A percentile compares a stretch with the other conserved stretches of the same genome.
phyloP scores from a whole-genome alignment of 2,888 invertebrate genomes.

The Aplocera efformata region DNA sequence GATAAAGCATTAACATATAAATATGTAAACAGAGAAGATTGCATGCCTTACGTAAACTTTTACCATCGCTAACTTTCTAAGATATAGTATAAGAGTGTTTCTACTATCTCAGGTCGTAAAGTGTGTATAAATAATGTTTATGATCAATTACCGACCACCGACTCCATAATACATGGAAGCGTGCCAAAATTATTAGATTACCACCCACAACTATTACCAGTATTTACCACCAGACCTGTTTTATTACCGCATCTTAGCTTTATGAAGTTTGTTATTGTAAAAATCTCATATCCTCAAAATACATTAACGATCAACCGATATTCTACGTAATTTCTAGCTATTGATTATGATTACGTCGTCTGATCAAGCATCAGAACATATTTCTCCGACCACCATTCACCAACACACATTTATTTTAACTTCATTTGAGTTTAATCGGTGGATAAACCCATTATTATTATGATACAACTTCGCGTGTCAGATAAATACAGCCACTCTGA shows the following conservation, averaged over 20 bases:
- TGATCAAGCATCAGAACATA: conserved; percentile 3
- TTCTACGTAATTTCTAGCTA: conserved; percentile 7
- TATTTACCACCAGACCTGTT: conserved; percentile 17
- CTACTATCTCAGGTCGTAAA: conserved; percentile 25
- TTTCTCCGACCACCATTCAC: neutral
- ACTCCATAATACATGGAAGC: conserved; percentile 35
- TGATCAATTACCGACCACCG: conserved; percentile 35
- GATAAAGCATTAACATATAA: neutral
- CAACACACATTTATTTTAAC: neutral
- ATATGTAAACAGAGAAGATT: conserved; percentile 5
- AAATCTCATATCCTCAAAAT: conserved; percentile 9
- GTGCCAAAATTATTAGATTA: conserved; percentile 31
- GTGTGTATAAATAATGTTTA: conserved; percentile 31
- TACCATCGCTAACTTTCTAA: conserved; percentile 24
- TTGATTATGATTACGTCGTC: conserved; percentile 6
- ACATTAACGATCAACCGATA: conserved; percentile 6
- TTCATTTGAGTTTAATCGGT: too few species aligned
- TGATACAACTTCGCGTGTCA: conserved; percentile 46
- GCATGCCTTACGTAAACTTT: conserved; percentile 22
- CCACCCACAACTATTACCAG: conserved; percentile 24
- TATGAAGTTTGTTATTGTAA: conserved; percentile 8
- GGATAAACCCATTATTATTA: neutral
- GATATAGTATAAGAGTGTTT: conserved; percentile 1
- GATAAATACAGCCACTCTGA: conserved; percentile 29
- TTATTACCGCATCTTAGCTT: conserved; percentile 15